These are phyloP conservation scores for Scaptomyza cyrtandrae DNA, from an alignment of 2,888 invertebrate species.

Conservation along the genomic window DNA sequence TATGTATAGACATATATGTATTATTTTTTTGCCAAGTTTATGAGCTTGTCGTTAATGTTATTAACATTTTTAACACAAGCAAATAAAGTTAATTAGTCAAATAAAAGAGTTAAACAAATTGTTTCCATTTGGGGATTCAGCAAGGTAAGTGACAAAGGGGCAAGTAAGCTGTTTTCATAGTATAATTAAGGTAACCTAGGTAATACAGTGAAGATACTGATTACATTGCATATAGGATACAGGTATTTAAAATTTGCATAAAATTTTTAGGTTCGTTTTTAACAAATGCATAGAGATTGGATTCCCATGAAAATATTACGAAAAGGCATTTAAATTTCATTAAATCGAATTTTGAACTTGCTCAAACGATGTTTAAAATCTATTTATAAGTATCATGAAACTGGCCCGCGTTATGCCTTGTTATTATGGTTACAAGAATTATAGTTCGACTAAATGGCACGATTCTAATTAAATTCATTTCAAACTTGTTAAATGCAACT, in stretches of 20 bases:
- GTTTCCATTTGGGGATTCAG: background rate
- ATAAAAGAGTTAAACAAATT: background rate
- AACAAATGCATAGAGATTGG: no score
- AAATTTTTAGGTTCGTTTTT: no score
- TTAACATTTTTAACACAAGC: slow-evolving; percentile 13
- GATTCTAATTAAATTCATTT: background rate
- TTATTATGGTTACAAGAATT: background rate
- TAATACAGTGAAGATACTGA: no score
- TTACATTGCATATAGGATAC: no score
- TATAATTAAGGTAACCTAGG: no score
- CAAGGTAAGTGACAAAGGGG: background rate
- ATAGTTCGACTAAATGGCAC: background rate
- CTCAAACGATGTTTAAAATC: no score
- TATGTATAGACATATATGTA: background rate
- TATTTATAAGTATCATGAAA: no score
- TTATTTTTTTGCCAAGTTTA: slow-evolving; percentile 39
- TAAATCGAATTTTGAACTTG: no score
- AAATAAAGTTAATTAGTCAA: slow-evolving; percentile 39
- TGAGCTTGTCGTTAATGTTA: slow-evolving; percentile 46
- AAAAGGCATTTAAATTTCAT: no score
- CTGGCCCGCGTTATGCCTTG: background rate
- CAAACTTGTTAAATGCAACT: background rate
- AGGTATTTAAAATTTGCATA: no score
- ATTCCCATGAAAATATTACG: no score
- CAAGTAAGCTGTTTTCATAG: no score